These are phyloP conservation scores for Puffinus mauretanicus DNA, from an alignment of 2,113 vertebrate species.

Conservation along the genomic window DNA sequence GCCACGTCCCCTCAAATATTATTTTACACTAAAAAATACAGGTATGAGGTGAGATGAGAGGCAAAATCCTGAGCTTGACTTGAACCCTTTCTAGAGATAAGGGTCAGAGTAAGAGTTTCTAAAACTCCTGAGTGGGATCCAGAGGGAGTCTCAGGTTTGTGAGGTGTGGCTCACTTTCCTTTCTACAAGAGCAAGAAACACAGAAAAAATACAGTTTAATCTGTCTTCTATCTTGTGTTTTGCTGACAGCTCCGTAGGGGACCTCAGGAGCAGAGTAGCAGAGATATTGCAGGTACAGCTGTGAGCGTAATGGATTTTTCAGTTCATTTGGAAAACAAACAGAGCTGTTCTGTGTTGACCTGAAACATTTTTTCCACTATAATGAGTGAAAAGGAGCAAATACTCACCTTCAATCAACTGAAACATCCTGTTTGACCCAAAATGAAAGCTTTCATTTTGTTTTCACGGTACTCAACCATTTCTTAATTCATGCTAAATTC, in stretches of 20 bases:
- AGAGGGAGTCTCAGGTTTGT: neutral
- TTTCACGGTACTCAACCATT: neutral
- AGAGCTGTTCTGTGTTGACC: slow-evolving; percentile 22
- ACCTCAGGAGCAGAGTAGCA: neutral
- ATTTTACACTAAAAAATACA: neutral
- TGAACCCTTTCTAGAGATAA: neutral
- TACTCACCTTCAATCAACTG: neutral
- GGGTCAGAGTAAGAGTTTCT: neutral
- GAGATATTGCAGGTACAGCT: slow-evolving; percentile 34
- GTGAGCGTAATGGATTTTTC: slow-evolving; percentile 49
- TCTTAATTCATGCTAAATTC: neutral
- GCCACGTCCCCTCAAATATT: neutral
- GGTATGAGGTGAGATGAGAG: neutral
- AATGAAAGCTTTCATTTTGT: neutral
- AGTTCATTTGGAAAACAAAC: slow-evolving; percentile 55
- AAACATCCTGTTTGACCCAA: neutral
- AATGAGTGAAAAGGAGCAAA: slow-evolving; percentile 31
- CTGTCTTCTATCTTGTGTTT: neutral
- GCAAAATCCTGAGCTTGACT: neutral
- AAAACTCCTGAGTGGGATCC: neutral
- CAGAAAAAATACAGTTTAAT: neutral
- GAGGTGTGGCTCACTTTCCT: neutral
- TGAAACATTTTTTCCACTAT: slow-evolving; percentile 9
- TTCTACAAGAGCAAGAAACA: neutral
- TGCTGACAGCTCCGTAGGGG: slow-evolving; percentile 21